Base-by-base conservation (phyloP, 2,888 invertebrate genomes). In the Eupithecia centaureata region DNA sequence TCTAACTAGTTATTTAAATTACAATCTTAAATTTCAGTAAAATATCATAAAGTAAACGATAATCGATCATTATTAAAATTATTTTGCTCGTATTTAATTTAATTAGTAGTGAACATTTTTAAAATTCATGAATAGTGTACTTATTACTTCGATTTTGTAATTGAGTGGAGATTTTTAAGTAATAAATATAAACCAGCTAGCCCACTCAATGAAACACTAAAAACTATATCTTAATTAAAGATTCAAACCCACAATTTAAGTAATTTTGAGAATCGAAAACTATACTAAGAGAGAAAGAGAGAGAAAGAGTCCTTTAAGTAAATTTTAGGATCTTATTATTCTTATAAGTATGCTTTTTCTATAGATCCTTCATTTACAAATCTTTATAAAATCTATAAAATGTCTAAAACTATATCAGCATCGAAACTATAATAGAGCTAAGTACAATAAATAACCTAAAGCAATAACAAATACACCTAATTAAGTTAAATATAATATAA, bases 381-480 rank as follows among this genome's bases (percentile, higher is more conserved):
- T 57, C n/a, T 61, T 65, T 28, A 62, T 57, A 13, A 61, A 42
- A 13, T 33, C 15, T 51, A 18, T 56, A 42, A 60, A 51, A 27
- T 52, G 52, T 52, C 30, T 69, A 71, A 59, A 67, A 32, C 12
- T 30, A 67, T 72, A 72, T 74, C 71, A 65, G 67, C 73, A 75
- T 72, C 72, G 71, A 76, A 73, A 61, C 59, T 80, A 70, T 78
- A 76, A 82, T 87, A 86, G 82, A 79, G 79, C 79, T 90, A 90
- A 90, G 90, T 90, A 91, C 89, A 91, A 90, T 91, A 89, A 87
- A 79, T 76, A 77, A 76, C 77, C 72, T 75, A 75, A 82, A 83
- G 83, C 82, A 82, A 82, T 82, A 82, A 83, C 77, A 73, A 81
- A 80, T 75, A 83, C 76, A 75, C 68, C 52, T 73, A 77, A 72